These are phyloP conservation scores for Drosophila nasuta DNA, from an alignment of 1,140 invertebrate species.

Conservation along the genomic window DNA sequence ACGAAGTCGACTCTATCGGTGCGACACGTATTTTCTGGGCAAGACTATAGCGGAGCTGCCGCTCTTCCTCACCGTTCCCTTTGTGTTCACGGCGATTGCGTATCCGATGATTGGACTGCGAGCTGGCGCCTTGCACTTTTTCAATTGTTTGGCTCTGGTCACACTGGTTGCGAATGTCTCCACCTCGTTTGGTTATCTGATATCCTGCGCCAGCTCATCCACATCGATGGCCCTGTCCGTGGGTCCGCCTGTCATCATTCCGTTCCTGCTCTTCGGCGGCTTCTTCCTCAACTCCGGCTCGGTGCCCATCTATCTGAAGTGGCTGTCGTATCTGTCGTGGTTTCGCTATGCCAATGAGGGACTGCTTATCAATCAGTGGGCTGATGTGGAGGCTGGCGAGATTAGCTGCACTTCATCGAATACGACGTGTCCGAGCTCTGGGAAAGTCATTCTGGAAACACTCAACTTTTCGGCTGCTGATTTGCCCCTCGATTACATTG, in stretches of 20 bases:
- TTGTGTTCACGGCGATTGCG: conserved; percentile 93
- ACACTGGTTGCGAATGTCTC: conserved; percentile 95
- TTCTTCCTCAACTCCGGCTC: conserved; percentile 97
- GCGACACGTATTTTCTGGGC: conserved; percentile 96
- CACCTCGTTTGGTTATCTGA: conserved; percentile 96
- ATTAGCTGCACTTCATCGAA: conserved; percentile 91
- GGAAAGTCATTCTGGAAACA: conserved; percentile 91
- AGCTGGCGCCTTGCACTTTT: conserved; percentile 89
- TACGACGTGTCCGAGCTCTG: conserved; percentile 90
- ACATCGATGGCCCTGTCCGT: conserved; percentile 94
- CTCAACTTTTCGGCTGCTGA: conserved; percentile 93
- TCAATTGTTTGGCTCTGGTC: conserved; percentile 90
- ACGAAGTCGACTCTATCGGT: conserved; percentile 95
- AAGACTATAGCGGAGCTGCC: conserved; percentile 96
- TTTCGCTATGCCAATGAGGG: conserved; percentile 98
- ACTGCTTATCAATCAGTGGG: conserved; percentile 97
- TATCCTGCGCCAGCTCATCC: conserved; percentile 93
- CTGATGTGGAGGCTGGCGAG: conserved; percentile 87
- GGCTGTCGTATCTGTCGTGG: conserved; percentile 97
- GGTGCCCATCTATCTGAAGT: conserved; percentile 94
- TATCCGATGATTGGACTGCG: conserved; percentile 96
- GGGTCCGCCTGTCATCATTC: conserved; percentile 95
- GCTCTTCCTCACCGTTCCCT: conserved; percentile 92
- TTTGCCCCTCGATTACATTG: conserved; percentile 89
- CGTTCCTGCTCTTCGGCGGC: conserved; percentile 97